Conservation (phyloP, 2,888 invertebrate genomes). For the Drosophila histrio region DNA sequence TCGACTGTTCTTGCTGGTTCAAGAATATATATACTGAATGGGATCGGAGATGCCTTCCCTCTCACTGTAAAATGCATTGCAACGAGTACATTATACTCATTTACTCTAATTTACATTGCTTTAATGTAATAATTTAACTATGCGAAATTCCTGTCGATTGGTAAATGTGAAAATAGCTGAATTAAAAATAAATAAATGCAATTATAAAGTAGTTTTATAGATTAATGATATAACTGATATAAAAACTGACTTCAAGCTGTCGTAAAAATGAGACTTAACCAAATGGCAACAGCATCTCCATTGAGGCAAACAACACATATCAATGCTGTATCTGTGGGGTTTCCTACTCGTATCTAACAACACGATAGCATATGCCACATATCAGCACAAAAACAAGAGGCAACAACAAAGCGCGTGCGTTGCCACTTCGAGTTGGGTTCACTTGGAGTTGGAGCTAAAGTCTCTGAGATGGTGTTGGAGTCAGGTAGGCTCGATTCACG, state of each 20-base stretch:
- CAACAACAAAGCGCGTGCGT: slow-evolving; percentile 27
- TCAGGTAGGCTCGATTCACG: slow-evolving; percentile 38
- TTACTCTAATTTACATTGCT: no score
- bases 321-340: not conserved
- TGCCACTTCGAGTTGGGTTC: slow-evolving; percentile 20
- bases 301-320: not conserved
- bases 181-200: no score
- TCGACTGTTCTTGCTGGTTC: no score
- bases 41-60: not conserved
- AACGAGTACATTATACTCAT: no score
- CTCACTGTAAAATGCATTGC: no score
- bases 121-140: no score
- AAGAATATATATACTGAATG: no score
- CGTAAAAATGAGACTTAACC: no score
- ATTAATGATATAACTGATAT: not conserved
- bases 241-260: not conserved
- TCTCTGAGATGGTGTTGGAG: slow-evolving; percentile 16
- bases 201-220: no score
- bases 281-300: not conserved
- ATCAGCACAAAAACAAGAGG: slow-evolving; percentile 6
- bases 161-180: no score
- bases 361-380: slow-evolving; percentile 8
- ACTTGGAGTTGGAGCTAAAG: not conserved
- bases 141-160: no score
- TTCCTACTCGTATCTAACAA: not conserved